These are phyloP conservation scores for Labia minor DNA, from an alignment of 2,888 invertebrate genomes.

Conservation along the genomic window DNA sequence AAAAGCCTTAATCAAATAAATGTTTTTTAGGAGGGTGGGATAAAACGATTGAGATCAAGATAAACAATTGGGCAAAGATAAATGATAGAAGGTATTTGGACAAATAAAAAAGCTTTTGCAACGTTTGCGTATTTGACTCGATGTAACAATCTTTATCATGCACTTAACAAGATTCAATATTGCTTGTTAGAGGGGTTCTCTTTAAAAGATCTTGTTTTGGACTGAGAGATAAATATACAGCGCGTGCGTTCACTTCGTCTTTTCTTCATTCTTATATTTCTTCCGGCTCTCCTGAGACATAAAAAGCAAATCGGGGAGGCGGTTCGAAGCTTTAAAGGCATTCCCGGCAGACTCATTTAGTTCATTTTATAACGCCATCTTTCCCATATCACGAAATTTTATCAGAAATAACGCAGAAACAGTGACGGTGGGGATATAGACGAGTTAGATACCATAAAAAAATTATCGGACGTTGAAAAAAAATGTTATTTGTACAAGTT, in stretches of 20 bases:
- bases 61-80: no score
- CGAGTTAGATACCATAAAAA: no score
- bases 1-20: no score
- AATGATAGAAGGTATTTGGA: no score
- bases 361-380: conserved; percentile 7
- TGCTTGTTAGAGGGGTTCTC: background rate
- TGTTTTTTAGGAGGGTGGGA: no score
- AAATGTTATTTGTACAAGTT: no score
- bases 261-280: background rate
- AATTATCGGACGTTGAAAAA: no score
- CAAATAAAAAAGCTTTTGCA: no score
- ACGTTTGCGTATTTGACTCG: no score
- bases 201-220: background rate
- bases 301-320: conserved; percentile 3
- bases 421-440: no score
- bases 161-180: background rate
- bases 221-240: conserved; percentile 5
- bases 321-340: background rate
- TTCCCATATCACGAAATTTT: background rate
- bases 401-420: background rate
- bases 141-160: background rate
- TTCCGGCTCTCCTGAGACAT: background rate
- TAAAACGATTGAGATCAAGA: no score
- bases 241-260: background rate
- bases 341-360: conserved; percentile 5